Base-by-base conservation (phyloP, 2,888 invertebrate genomes). In the Pseudoips prasinana region DNA sequence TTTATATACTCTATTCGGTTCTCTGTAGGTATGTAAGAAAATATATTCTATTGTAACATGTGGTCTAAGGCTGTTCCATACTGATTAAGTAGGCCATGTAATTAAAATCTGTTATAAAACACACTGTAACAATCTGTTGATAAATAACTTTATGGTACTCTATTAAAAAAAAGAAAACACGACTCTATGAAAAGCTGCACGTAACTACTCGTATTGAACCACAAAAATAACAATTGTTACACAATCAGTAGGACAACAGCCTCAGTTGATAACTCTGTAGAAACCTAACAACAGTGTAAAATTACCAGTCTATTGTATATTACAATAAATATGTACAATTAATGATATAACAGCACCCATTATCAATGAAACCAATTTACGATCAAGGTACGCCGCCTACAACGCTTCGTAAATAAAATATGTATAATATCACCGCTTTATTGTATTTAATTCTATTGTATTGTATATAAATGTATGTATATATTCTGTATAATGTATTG, bases 261-360 rank as follows among this genome's bases (percentile, higher is more conserved):
- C 68, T 72, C 78, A 64, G 64, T 43, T 40, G 63, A 80, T 80
- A 84, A 72, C 76, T 85, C 76, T 84, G 85, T 86, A 85, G 85
- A 83, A 86, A 85, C 82, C 86, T 86, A 86, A 86, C 75, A 87
- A 86, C 84, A 79, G 56, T 82, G 75, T 85, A 85, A 84, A 81
- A 73, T 78, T 85, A 86, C 87, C 87, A 85, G 87, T 84, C 87
- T 88, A 88, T 87, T 87, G 86, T 83, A 85, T 83, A 84, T 82
- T 87, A 83, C 74, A 84, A 83, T 86, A 85, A 81, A 81, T 88
- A 88, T 88, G 79, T 87, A 88, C 84, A 87, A 84, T 75, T 81
- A 82, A 82, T 79, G 68, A 72, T 81, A 74, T 78, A 82, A 79
- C 83, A 88, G 87, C 87, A 88, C 88, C 86, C 82, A 81, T 85